Conservation (phyloP, 2,797 vertebrate species). For the Sebastes oblongus region DNA sequence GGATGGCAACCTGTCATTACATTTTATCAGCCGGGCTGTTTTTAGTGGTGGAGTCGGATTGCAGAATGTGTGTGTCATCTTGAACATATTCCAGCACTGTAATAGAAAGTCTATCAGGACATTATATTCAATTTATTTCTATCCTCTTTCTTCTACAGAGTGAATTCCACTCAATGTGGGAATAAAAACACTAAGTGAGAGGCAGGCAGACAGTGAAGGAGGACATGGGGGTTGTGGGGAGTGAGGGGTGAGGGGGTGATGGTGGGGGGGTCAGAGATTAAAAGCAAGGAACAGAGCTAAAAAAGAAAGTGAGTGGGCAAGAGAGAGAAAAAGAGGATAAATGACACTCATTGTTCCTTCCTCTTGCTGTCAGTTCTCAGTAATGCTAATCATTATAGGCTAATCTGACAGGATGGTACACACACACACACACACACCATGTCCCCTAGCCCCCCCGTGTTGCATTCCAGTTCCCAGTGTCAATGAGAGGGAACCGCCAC, state of each 20-base stretch:
- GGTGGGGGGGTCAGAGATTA: constrained; percentile 53
- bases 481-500: constrained; percentile 79
- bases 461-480: constrained; percentile 81
- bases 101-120: neutral
- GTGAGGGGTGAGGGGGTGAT: neutral
- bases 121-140: neutral
- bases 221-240: neutral
- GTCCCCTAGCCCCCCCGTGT: constrained; percentile 16
- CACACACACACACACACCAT: constrained; percentile 21
- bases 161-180: neutral
- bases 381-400: constrained; percentile 82
- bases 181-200: constrained; percentile 14
- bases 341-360: constrained; percentile 81
- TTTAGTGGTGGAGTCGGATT: neutral
- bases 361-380: constrained; percentile 82
- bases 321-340: constrained; percentile 74
- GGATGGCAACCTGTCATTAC: constrained; percentile 41
- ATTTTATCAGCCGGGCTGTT: constrained; percentile 17
- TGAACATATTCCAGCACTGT: neutral
- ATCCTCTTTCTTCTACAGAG: neutral
- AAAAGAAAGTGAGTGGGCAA: constrained; percentile 59
- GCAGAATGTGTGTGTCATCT: neutral
- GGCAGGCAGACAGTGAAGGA: constrained; percentile 26
- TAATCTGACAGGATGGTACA: constrained; percentile 82
- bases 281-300: constrained; percentile 57